Conservation (phyloP, 2,888 invertebrate species). For the Dryobota labecula region DNA sequence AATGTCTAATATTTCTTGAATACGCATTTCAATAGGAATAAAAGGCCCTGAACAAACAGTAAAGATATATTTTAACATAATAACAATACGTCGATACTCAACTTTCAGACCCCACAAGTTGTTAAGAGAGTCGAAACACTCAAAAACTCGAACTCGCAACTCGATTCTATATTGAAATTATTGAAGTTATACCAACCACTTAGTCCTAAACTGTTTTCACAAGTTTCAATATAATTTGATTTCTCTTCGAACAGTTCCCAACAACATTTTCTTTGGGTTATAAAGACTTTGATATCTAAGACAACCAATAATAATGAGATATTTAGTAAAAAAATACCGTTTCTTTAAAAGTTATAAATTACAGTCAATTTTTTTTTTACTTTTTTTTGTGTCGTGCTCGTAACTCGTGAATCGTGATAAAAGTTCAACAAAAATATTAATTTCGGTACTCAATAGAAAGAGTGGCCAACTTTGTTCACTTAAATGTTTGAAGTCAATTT, state of each 20-base stretch:
- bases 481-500: conserved; percentile 8
- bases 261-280: conserved; percentile 18
- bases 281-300: conserved; percentile 1
- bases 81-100: neutral
- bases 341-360: neutral
- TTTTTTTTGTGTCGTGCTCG: neutral
- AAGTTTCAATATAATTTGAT: conserved; percentile 43
- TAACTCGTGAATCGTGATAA: neutral
- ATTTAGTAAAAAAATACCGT: neutral
- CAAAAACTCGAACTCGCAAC: conserved; percentile 20
- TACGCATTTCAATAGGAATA: neutral
- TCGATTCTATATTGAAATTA: conserved; percentile 34
- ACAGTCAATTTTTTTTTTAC: no score
- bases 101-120: neutral
- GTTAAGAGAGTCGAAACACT: conserved; percentile 15
- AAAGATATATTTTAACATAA: neutral
- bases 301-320: neutral
- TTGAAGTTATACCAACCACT: conserved; percentile 42
- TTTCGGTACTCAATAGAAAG: neutral
- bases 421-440: neutral
- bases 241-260: conserved; percentile 2
- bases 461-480: neutral
- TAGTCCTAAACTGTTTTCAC: conserved; percentile 22
- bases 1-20: neutral
- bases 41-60: neutral